phyloP scores from a whole-genome alignment of 2,113 vertebrate genomes.

The Nanorana parkeri region DNA sequence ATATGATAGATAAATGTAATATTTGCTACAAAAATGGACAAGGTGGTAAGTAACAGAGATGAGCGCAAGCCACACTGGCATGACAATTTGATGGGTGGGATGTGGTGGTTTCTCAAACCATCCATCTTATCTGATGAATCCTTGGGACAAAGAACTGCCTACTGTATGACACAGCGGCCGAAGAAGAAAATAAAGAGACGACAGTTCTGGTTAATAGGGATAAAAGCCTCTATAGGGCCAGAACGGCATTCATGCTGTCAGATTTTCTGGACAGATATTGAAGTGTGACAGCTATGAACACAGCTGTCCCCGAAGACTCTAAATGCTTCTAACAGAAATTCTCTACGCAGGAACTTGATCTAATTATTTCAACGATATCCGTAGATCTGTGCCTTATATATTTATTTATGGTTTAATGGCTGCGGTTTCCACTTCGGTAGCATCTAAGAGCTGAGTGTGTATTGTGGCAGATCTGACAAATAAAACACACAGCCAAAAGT shows the following conservation, averaged over 20 bases:
- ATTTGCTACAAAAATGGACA: too few species aligned
- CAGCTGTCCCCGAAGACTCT: conserved; percentile 23
- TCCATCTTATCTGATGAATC: neutral
- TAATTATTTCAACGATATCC: conserved; percentile 34
- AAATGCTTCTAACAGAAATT: conserved; percentile 1
- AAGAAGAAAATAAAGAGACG: neutral
- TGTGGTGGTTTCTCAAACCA: neutral
- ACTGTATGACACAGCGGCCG: neutral
- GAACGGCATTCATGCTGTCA: neutral
- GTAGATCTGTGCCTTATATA: conserved; percentile 9
- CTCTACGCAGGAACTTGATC: conserved; percentile 3
- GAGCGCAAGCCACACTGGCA: too few species aligned
- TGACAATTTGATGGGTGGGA: too few species aligned
- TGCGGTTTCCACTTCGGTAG: conserved; percentile 3
- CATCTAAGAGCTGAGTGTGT: neutral
- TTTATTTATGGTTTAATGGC: conserved; percentile 8
- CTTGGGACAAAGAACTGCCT: neutral
- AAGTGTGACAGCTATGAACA: conserved; percentile 24
- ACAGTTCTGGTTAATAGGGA: conserved; percentile 7
- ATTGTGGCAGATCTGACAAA: too few species aligned
- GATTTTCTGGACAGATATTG: conserved; percentile 7
- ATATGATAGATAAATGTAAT: too few species aligned
- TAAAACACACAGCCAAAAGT: too few species aligned
- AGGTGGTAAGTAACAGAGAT: too few species aligned
- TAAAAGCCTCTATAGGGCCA: neutral